phyloP scores from a whole-genome alignment of 1,140 invertebrate species.

The Drosophila rufa region DNA sequence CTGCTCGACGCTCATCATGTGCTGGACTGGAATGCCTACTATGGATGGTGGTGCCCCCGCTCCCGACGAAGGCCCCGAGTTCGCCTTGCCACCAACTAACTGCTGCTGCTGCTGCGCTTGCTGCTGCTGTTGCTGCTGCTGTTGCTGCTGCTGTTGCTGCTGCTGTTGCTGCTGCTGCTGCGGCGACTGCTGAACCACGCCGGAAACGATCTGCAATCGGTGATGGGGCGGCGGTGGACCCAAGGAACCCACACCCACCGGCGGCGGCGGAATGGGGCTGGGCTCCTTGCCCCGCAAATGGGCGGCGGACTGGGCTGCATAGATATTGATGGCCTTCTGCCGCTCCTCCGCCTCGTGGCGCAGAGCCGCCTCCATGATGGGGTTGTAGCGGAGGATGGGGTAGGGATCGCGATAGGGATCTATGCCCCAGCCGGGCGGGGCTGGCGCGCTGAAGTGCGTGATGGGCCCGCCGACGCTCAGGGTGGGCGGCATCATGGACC shows the following conservation, averaged over 20 bases:
- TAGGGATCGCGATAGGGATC: constrained; percentile 89
- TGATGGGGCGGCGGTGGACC: constrained; percentile 85
- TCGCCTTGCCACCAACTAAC: background rate
- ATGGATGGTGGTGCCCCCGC: constrained; percentile 26
- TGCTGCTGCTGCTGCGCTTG: constrained; percentile 26
- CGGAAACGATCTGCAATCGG: constrained; percentile 70
- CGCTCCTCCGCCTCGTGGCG: constrained; percentile 91
- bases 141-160: constrained; percentile 35
- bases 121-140: constrained; percentile 22
- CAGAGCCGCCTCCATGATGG: constrained; percentile 90
- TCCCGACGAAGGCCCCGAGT: constrained; percentile 21
- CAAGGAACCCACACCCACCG: constrained; percentile 80
- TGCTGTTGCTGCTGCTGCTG: constrained; percentile 19
- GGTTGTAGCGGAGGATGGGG: constrained; percentile 89
- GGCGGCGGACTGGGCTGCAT: constrained; percentile 87
- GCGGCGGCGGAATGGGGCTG: constrained; percentile 86
- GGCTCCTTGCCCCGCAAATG: constrained; percentile 88
- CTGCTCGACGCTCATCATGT: constrained; percentile 74
- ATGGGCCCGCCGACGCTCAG: constrained; percentile 86
- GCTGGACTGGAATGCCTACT: constrained; percentile 68
- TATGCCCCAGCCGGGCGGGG: constrained; percentile 87
- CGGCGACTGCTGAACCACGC: constrained; percentile 27
- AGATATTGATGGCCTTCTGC: constrained; percentile 90
- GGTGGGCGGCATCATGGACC: constrained; percentile 86
- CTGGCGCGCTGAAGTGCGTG: constrained; percentile 87